Conservation (phyloP, 2,888 invertebrate genomes). For the Scrobipalpa atriplicella region DNA sequence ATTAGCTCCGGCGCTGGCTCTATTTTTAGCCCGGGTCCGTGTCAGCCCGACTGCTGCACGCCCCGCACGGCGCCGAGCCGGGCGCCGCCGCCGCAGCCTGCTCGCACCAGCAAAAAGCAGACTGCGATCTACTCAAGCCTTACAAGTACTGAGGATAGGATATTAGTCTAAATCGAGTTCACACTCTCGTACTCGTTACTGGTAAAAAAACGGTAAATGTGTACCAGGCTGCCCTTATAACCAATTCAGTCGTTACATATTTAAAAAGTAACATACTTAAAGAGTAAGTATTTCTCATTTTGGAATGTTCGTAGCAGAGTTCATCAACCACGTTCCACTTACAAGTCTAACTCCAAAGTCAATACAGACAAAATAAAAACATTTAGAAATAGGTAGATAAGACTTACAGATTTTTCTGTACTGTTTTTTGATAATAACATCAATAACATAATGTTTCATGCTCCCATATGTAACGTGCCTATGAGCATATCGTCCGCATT, state of each 20-base stretch:
- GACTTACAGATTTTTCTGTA: too few relatives aligned
- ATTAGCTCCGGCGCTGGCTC: slow-evolving; percentile 52
- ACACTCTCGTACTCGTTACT: slow-evolving; percentile 21
- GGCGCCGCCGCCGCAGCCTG: slow-evolving; percentile 21
- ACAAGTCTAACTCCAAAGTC: too few relatives aligned
- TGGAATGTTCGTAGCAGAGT: too few relatives aligned
- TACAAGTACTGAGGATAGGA: background rate
- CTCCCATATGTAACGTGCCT: too few relatives aligned
- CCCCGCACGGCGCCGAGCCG: slow-evolving; percentile 30
- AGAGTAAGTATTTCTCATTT: too few relatives aligned
- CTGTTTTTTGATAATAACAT: too few relatives aligned
- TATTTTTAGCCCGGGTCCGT: slow-evolving; percentile 62
- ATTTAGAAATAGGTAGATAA: too few relatives aligned
- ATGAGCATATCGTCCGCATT: too few relatives aligned
- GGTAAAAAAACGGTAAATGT: slow-evolving; percentile 10
- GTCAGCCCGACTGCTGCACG: slow-evolving; percentile 40
- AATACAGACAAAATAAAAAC: too few relatives aligned
- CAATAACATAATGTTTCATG: too few relatives aligned
- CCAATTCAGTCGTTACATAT: background rate
- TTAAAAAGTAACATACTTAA: background rate
- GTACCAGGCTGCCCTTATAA: background rate
- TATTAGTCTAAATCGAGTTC: slow-evolving; percentile 23
- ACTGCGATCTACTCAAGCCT: slow-evolving; percentile 20
- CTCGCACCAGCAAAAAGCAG: slow-evolving; percentile 25
- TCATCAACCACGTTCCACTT: too few relatives aligned